Conservation (phyloP, 2,113 vertebrate genomes). For the Notechis scutatus region DNA sequence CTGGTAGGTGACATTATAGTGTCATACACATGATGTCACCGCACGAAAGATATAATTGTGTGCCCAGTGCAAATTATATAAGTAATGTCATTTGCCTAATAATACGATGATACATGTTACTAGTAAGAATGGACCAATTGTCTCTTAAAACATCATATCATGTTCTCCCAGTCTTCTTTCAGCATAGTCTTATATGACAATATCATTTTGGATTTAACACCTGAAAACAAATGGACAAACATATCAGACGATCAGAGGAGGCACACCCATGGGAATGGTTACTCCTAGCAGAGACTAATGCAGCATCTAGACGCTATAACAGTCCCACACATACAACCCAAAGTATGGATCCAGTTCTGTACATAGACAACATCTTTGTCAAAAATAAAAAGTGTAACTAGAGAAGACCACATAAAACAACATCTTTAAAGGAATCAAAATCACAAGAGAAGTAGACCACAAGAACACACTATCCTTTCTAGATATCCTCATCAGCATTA, state of each 20-base stretch:
- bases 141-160: neutral
- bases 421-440: neutral
- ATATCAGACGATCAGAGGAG: neutral
- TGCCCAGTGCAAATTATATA: neutral
- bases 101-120: neutral
- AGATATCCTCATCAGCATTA: too few relatives aligned
- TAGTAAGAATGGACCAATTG: neutral
- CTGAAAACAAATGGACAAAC: neutral
- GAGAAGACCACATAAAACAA: neutral
- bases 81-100: neutral
- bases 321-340: neutral
- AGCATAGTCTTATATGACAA: neutral
- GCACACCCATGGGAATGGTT: neutral
- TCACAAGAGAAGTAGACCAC: neutral
- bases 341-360: neutral
- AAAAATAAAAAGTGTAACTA: neutral
- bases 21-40: neutral
- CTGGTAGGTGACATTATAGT: neutral
- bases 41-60: neutral
- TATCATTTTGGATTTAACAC: neutral
- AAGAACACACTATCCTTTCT: neutral
- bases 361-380: neutral
- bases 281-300: neutral
- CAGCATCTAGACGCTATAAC: neutral
- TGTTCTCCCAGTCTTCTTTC: neutral